Evolutionary conservation across 2,113 vertebrate species (phyloP), one percentile per base, ranked within the genome.

Genomic region (Ciconia boyciana): DNA sequence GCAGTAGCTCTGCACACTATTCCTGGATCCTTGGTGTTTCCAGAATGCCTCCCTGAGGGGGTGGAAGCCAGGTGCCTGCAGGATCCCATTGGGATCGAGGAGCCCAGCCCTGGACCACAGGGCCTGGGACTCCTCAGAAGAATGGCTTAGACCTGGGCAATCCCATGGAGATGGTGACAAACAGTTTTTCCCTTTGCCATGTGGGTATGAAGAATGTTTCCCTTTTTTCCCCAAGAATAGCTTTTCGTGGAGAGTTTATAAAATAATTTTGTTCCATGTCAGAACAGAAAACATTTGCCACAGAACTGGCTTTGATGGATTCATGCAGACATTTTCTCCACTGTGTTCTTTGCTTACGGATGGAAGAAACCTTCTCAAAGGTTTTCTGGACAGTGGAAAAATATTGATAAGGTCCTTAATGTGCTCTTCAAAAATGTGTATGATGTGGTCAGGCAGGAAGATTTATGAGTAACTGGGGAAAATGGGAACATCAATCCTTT

Each of bases 31-130:
- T 49, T 41, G 28, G 13, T 90, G 9, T 65, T 94, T 77, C 54
- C 25, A 65, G 66, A 77, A n/a, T 2, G 11, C 10, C 2, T 12
- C 16, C 9, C 20, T 0, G 1, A 51, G 2, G 2, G 16, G 4
- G 1, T n/a, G 20, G 62, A 29, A 44, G 14, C 24, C 24, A 58
- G 20, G 8, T 51, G 11, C 11, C 31, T 86, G 16, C 10, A 46
- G 32, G 25, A 66, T 22, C 25, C 16, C 9, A 75, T 83, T 66
- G 64, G 46, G n/a, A 77, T 12, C 0, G 1, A 65, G 46, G 22
- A 87, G 14, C 32, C 32, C 3, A 11, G 7, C 13, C 16, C 20
- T 36, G 69, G 34, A 69, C 13, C 68, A 80, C 1, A 3, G 25
- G 11, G 25, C 34, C 28, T 83, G n/a, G 7, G 16, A 72, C 36